phyloP scores from a whole-genome alignment of 30 jellyfish, hydroid and myxozoan species.

The Aurelia sp. region DNA sequence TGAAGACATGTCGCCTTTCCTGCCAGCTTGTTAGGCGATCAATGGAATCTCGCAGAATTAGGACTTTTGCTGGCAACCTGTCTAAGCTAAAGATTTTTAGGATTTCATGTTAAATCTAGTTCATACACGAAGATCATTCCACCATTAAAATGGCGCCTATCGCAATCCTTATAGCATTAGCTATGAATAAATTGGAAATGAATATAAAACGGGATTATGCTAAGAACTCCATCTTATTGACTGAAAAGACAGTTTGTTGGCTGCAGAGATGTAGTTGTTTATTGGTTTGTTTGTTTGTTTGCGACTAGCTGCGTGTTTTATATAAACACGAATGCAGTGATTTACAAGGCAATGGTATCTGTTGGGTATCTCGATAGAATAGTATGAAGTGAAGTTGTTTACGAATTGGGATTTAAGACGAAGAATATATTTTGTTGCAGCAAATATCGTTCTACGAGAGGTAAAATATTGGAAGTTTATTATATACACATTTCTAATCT shows the following conservation, averaged over 20 bases:
- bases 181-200: not conserved
- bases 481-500: too few relatives aligned
- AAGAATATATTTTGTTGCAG: too few relatives aligned
- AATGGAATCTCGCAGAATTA: not conserved
- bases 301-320: not conserved
- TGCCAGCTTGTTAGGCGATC: too few relatives aligned
- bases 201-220: not conserved
- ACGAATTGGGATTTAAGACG: too few relatives aligned
- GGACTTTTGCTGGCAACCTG: not conserved
- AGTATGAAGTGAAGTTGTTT: too few relatives aligned
- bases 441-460: too few relatives aligned
- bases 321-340: too few relatives aligned
- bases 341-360: too few relatives aligned
- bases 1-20: too few relatives aligned
- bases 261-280: not conserved
- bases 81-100: not conserved
- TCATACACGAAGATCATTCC: slow-evolving; percentile 13
- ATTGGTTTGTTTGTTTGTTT: not conserved
- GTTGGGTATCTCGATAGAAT: too few relatives aligned
- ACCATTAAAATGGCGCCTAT: slow-evolving; percentile 46
- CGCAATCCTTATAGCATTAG: not conserved
- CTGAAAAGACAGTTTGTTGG: not conserved
- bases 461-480: too few relatives aligned
- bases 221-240: not conserved
- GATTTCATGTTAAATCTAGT: slow-evolving; percentile 23